Conservation (phyloP, 2,113 vertebrate species). For the Barbus barbus region DNA sequence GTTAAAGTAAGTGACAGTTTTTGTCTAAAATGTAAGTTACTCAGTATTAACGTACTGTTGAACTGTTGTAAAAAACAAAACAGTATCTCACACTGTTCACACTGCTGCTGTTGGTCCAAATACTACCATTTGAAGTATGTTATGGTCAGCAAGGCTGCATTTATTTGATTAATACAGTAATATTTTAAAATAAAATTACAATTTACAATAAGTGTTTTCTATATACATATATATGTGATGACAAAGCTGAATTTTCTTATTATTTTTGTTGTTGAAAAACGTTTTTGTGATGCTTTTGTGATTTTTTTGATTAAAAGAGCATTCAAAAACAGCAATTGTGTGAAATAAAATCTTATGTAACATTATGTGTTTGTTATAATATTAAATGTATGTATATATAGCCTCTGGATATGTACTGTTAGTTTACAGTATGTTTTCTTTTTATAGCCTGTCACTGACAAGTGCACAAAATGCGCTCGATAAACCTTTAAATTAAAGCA, state of each 20-base stretch:
- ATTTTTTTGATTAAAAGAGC: no score
- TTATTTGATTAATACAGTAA: background rate
- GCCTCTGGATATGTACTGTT: background rate
- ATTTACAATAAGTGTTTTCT: background rate
- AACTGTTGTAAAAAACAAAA: background rate
- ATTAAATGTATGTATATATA: no score
- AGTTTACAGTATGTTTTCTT: background rate
- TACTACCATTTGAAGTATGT: background rate
- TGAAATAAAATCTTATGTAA: background rate
- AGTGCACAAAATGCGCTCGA: background rate
- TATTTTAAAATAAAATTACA: background rate
- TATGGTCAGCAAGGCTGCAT: background rate
- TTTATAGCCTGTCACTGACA: background rate
- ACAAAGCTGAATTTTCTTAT: no score
- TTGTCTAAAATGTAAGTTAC: background rate
- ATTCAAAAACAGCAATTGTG: no score
- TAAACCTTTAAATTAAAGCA: background rate
- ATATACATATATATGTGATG: no score
- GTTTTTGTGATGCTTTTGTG: no score
- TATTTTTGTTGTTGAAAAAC: no score
- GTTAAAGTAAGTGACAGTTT: background rate
- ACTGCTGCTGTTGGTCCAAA: no score
- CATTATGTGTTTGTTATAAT: background rate
- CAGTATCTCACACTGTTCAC: no score
- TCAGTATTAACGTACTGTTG: background rate